Evolutionary conservation across 2,113 vertebrate species (phyloP).

Genomic region (Oryzias curvinotus): DNA sequence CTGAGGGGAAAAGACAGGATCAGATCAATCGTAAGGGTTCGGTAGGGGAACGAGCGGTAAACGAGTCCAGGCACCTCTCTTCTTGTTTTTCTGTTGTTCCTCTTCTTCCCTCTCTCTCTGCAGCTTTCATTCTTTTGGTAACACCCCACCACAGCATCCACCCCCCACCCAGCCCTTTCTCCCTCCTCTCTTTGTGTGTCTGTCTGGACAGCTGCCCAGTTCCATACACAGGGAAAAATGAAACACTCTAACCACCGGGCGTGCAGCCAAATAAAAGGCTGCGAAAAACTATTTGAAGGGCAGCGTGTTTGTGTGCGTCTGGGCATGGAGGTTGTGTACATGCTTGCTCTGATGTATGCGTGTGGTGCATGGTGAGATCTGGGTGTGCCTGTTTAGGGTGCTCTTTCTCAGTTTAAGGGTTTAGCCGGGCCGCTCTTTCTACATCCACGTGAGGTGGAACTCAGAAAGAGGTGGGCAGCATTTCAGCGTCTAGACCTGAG

Average conservation of each 20-base stretch:
- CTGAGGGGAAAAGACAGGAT: constrained; percentile 67
- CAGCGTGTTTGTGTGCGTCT: constrained; percentile 66
- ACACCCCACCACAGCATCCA: constrained; percentile 30
- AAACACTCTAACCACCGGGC: constrained; percentile 82
- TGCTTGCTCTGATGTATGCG: constrained; percentile 30
- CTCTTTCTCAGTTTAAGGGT: constrained; percentile 65
- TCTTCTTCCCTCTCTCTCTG: constrained; percentile 47
- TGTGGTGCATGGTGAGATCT: constrained; percentile 62
- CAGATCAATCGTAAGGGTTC: constrained; percentile 77
- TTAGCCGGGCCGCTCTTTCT: constrained; percentile 47
- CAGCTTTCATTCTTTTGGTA: constrained; percentile 60
- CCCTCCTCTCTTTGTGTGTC: constrained; percentile 72
- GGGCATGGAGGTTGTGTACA: constrained; percentile 28
- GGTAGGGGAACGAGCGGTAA: constrained; percentile 73
- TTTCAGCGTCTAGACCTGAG: constrained; percentile 23
- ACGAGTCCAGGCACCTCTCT: constrained; percentile 68
- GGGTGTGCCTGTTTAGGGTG: constrained; percentile 73
- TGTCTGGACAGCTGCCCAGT: constrained; percentile 97
- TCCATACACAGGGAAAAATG: constrained; percentile 85
- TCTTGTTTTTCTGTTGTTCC: constrained; percentile 64
- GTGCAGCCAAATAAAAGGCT: constrained; percentile 80
- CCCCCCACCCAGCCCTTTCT: constrained; percentile 14
- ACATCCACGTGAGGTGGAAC: constrained; percentile 11
- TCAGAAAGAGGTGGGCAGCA: constrained; percentile 4
- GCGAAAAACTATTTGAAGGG: constrained; percentile 79